Evolutionary conservation across 2,113 vertebrate genomes (phyloP).

Genomic region (Elgaria multicarinata): DNA sequence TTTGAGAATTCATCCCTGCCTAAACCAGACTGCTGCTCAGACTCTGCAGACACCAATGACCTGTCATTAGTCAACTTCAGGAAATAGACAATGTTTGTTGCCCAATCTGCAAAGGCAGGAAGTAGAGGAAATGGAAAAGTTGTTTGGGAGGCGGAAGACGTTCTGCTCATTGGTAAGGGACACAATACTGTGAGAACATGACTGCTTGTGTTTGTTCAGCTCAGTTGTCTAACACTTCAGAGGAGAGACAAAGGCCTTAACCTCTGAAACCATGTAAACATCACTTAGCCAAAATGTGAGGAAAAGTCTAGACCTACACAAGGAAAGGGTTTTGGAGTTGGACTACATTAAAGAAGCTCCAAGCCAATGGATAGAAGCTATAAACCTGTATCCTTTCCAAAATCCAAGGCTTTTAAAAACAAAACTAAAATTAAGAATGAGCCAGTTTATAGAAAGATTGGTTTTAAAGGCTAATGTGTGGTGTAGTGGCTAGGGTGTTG

Average conservation of each 20-base stretch:
- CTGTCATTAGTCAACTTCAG: conserved; percentile 83
- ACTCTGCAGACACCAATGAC: conserved; percentile 77
- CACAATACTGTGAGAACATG: conserved; percentile 75
- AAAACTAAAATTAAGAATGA: conserved; percentile 6
- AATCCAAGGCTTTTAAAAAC: conserved; percentile 27
- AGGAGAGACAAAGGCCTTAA: conserved; percentile 71
- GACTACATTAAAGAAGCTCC: conserved; percentile 51
- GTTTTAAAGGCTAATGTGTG: conserved; percentile 29
- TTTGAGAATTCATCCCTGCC: conserved; percentile 49
- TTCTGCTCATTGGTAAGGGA: conserved; percentile 75
- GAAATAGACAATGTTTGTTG: conserved; percentile 77
- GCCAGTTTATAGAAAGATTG: background rate
- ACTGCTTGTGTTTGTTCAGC: conserved; percentile 73
- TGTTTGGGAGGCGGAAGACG: conserved; percentile 76
- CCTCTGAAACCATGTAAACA: conserved; percentile 71
- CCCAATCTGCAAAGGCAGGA: conserved; percentile 80
- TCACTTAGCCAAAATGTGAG: conserved; percentile 62
- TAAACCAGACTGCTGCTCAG: conserved; percentile 53
- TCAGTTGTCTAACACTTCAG: conserved; percentile 65
- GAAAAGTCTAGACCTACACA: conserved; percentile 62
- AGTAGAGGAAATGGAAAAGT: conserved; percentile 80
- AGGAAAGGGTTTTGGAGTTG: background rate
- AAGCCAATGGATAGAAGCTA: conserved; percentile 45
- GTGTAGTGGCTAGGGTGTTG: too few relatives aligned
- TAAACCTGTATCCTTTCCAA: conserved; percentile 50